phyloP scores from a whole-genome alignment of 2,888 invertebrate species.

The Ectemnius continuus region DNA sequence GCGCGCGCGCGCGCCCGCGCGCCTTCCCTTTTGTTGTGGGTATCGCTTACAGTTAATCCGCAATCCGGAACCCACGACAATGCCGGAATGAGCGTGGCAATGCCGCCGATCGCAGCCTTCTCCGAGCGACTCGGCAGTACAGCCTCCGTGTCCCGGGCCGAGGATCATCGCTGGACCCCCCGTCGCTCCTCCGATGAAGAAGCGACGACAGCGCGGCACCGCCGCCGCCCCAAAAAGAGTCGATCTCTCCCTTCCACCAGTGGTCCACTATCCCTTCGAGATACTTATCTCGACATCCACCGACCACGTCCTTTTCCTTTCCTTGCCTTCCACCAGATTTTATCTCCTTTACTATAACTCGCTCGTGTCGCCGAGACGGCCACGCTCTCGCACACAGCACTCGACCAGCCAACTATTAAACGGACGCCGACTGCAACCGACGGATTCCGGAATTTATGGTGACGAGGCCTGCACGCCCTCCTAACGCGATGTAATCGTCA shows the following conservation, averaged over 20 bases:
- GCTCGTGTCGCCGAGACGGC: no score
- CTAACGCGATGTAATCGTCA: constrained; percentile 3
- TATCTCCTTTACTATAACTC: constrained; percentile 39
- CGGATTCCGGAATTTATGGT: constrained; percentile 58
- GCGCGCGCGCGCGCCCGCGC: constrained; percentile 32
- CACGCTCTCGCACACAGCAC: no score
- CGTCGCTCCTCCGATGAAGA: constrained; percentile 10
- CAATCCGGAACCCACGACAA: constrained; percentile 64
- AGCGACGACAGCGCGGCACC: constrained; percentile 33
- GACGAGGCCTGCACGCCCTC: constrained; percentile 43
- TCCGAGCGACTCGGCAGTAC: no score
- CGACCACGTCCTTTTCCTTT: constrained; percentile 21
- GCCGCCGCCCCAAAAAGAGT: constrained; percentile 4
- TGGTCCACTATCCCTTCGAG: constrained; percentile 44
- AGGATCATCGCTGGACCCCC: background rate
- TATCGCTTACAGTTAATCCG: constrained; percentile 71
- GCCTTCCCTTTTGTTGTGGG: constrained; percentile 60
- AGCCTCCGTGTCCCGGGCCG: background rate
- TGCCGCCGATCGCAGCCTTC: constrained; percentile 4
- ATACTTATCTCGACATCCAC: constrained; percentile 39
- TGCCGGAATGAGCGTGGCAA: constrained; percentile 51
- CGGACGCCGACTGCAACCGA: constrained; percentile 42
- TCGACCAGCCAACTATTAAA: constrained; percentile 51
- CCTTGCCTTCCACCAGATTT: constrained; percentile 8
- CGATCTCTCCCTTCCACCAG: constrained; percentile 3